Base-by-base conservation (phyloP, 2,113 vertebrate species). In the Herpailurus yagouaroundi region DNA sequence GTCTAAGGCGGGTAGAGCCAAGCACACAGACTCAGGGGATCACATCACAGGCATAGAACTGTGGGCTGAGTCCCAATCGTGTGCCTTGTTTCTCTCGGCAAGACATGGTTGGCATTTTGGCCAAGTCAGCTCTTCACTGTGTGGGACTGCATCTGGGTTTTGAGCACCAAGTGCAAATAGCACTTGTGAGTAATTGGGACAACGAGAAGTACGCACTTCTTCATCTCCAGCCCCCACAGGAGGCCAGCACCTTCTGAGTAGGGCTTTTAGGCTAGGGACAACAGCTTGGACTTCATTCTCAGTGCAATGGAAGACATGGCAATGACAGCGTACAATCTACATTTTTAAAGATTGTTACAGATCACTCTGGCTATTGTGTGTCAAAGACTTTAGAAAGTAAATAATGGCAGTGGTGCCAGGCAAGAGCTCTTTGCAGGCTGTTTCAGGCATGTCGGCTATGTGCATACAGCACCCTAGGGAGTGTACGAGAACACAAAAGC, bases 51-150 rank as follows among this genome's bases (percentile, higher is more conserved):
- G 36, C 23, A 33, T 33, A 76, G 57, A 77, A 38, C 25, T 16
- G 4, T 25, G 25, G 33, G 33, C 16, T 6, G 21, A 8, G 55
- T 15, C 11, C 48, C 14, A 1, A 8, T 13, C 2, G 0, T 4
- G 4, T 19, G 21, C 6, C 1, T 7, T 52, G 4, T 13, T 80
- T 48, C 31, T 50, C 55, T n/a, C 1, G 5, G 52, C 3, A 36
- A 12, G 3, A 33, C 19, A 0, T 1, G 33, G 50, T 50, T 50
- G 66, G 19, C 41, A 23, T 23, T 48, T 41, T 6, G 13, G 33
- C 7, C 21, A 60, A 41, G 18, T 38, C 21, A 12, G 15, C 2
- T 8, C 2, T 27, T 38, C 71, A 25, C 18, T 18, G 36, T 33
- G 14, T 0, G 13, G 66, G 12, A 18, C 25, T 33, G 12, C 5